These are phyloP conservation scores for Rhineura floridana DNA, from an alignment of 2,113 vertebrate genomes.

Conservation along the genomic window DNA sequence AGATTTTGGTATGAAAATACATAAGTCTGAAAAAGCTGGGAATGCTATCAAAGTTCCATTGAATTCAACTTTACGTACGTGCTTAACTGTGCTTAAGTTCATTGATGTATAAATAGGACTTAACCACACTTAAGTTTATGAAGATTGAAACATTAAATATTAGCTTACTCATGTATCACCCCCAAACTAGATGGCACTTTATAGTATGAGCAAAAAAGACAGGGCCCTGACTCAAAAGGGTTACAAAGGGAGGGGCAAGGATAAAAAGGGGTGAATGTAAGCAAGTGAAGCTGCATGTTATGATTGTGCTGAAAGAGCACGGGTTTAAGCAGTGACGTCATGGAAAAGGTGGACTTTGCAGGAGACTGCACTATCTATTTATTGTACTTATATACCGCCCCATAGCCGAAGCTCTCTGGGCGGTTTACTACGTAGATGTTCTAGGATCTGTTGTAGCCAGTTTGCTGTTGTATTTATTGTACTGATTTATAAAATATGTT, in stretches of 20 bases:
- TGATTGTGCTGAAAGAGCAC: background rate
- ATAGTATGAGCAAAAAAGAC: background rate
- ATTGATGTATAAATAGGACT: background rate
- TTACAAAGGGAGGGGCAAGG: background rate
- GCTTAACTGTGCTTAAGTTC: background rate
- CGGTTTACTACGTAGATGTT: background rate
- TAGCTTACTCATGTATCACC: background rate
- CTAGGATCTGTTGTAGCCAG: background rate
- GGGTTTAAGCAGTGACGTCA: background rate
- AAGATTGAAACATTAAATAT: background rate
- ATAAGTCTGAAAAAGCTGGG: background rate
- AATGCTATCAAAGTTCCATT: background rate
- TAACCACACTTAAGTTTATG: background rate
- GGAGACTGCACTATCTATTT: too few species aligned
- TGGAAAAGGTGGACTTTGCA: background rate
- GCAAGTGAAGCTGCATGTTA: background rate
- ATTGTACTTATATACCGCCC: too few species aligned
- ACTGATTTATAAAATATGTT: too few species aligned
- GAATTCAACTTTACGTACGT: background rate
- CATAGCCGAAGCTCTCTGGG: too few species aligned
- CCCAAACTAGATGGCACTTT: background rate
- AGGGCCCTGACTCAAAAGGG: background rate
- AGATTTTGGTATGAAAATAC: background rate
- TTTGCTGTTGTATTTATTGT: background rate
- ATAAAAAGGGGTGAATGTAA: background rate